Base-by-base conservation (phyloP, 1,140 invertebrate genomes). In the Chymomyza costata region DNA sequence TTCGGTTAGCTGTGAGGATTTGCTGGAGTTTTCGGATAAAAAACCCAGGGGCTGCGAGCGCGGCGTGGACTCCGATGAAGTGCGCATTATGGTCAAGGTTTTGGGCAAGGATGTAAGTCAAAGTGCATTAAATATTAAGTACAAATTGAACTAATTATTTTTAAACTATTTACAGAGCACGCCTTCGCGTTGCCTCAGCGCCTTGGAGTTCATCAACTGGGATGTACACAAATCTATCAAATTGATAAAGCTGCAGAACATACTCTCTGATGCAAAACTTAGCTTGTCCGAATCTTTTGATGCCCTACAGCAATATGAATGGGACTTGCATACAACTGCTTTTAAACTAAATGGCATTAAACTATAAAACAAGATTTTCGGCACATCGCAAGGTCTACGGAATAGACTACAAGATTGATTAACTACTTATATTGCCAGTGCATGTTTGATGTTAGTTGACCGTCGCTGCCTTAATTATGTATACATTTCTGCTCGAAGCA, bases 1-100 rank as follows among this genome's bases (percentile, higher is more conserved):
- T 83, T 94, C 95, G 65, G 95, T 97, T 0, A 96, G 94, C 43
- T 97, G 95, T 70, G 95, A 97, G 86, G 95, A 97, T 88, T 86
- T 97, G 31, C 86, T 97, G 17, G 95, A 97, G 73, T 97, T 97
- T 87, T 93, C 95, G 3, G 92, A 94, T 74, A 92, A 94, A 66
- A 93, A 93, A 47, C 93, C 93, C 0, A 93, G 92, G 63, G 93
- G 94, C 0, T 89, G 92, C n/a, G 90, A 91, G n/a, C 90, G 93
- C 39, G 93, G 94, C 1, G 89, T 91, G 1, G 93, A 94, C 64
- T 94, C 93, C 0, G 95, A 97, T 83, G 95, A 97, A 89, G 93
- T 97, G 34, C 87, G 94, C 62, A 94, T 96, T 15, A 95, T 97
- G 94, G 89, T 91, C 44, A 97, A 96, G 87, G 93, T 97, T 10